These are phyloP conservation scores for Tragelaphus strepsiceros DNA, from an alignment of 2,113 vertebrate species.

Conservation along the genomic window DNA sequence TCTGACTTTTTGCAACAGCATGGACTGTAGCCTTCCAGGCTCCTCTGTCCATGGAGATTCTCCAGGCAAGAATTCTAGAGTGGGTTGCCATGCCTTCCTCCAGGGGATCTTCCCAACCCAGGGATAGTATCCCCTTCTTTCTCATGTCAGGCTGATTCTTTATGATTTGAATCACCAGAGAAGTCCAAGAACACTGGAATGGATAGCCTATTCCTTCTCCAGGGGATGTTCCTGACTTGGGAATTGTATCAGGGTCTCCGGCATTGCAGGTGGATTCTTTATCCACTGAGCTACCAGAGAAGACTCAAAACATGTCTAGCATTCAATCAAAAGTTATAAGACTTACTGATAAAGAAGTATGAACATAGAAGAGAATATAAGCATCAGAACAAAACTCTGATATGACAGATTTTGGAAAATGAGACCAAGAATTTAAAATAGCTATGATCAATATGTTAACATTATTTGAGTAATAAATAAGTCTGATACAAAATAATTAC, in stretches of 20 bases:
- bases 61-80: not conserved
- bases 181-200: not conserved
- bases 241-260: not conserved
- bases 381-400: not conserved
- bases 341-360: not conserved
- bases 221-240: not conserved
- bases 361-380: not conserved
- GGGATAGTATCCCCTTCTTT: not conserved
- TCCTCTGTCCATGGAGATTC: not conserved
- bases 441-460: not conserved
- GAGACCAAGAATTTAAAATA: not conserved
- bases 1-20: not conserved
- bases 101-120: not conserved
- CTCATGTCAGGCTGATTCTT: not conserved
- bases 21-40: not conserved
- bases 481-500: not conserved
- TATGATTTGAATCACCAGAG: not conserved
- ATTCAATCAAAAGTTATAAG: not conserved
- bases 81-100: not conserved
- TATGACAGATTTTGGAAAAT: not conserved
- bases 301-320: not conserved
- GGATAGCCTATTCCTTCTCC: not conserved
- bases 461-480: not conserved
- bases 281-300: not conserved
- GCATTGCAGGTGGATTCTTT: not conserved